These are phyloP conservation scores for Lasioglossum pauxillum DNA, from an alignment of 2,888 invertebrate species.

Conservation along the genomic window DNA sequence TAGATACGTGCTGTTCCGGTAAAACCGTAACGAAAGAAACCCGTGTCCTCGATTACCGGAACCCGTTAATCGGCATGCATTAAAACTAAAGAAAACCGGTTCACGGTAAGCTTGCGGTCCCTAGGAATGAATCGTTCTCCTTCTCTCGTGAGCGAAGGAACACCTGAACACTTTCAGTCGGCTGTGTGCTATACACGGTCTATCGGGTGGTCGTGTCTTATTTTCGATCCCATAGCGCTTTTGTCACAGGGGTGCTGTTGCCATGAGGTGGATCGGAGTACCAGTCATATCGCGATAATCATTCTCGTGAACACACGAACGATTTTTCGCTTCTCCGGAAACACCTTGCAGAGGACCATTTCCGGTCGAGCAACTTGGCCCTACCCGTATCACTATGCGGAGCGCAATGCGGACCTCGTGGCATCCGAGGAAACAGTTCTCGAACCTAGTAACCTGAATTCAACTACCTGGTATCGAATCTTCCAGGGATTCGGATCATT, in stretches of 20 bases:
- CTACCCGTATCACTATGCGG: slow-evolving; percentile 27
- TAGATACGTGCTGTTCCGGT: slow-evolving; percentile 28
- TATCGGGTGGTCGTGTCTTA: slow-evolving; percentile 48
- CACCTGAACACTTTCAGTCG: slow-evolving; percentile 39
- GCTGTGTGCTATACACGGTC: slow-evolving; percentile 37
- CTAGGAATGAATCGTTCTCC: slow-evolving; percentile 16
- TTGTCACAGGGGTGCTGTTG: slow-evolving; percentile 34
- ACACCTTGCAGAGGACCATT: neutral
- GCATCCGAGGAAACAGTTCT: slow-evolving; percentile 37
- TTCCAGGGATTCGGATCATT: slow-evolving; percentile 23
- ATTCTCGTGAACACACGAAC: neutral
- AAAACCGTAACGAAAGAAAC: slow-evolving; percentile 40
- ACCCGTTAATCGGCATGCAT: slow-evolving; percentile 48
- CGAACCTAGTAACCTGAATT: slow-evolving; percentile 47
- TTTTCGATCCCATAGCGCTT: slow-evolving; percentile 6
- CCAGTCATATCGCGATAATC: neutral
- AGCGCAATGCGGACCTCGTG: slow-evolving; percentile 28
- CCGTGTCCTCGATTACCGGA: slow-evolving; percentile 42
- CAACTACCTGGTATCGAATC: slow-evolving; percentile 32
- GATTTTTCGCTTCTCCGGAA: neutral
- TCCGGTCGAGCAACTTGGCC: slow-evolving; percentile 20
- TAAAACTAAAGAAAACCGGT: slow-evolving; percentile 36
- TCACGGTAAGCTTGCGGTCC: slow-evolving; percentile 40
- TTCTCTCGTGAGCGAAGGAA: slow-evolving; percentile 22
- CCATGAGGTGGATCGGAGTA: slow-evolving; percentile 49